Evolutionary conservation across 2,797 vertebrate species (phyloP), one percentile per base, ranked within the genome.

Genomic region (Vipera ursinii): DNA sequence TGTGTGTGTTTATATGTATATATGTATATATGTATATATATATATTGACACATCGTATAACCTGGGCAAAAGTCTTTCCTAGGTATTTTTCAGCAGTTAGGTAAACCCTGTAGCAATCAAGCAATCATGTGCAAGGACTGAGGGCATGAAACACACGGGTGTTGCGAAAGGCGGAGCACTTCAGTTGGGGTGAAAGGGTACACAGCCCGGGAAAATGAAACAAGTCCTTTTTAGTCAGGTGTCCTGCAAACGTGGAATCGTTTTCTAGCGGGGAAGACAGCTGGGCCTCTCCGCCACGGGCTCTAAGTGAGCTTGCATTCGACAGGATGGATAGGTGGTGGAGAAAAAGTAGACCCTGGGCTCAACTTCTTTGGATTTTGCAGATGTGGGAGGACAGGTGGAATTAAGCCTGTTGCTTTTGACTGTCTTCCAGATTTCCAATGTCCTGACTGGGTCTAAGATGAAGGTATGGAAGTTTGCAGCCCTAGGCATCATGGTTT

Each of bases 401-500:
- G 26, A 89, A 89, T 14, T 3, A 48, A 63, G 38, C 60, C 60
- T 63, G 44, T 63, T 15, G 22, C 96, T 82, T 96, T 96, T 93
- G 96, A 92, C 95, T 96, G 95, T 98, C 97, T 98, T 92, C 87
- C 98, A 99, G 98, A 98, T 97, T 98, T 97, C 98, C 98, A 98
- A 99, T 99, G 98, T 98, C 97, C 98, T 97, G 98, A 98, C 96
- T 98, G 97, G 97, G 98, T 98, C 98, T 98, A 99, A 99, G 98
- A 99, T 99, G 99, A 99, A 99, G 99, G 98, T 99, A 99, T 99
- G 99, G 99, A 99, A 99, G 98, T 98, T 98, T 96, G 98, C 98
- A 97, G 98, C 98, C 98, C 97, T 99, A 96, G 98, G 98, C 98
- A 98, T 98, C 95, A 97, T 99, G 98, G 98, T 99, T 97, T 98